A percentile compares a stretch with the other conserved stretches of the same genome.
These are phyloP conservation scores for Dendrocopos noguchii DNA, from an alignment of 2,113 vertebrate genomes.

Conservation along the genomic window DNA sequence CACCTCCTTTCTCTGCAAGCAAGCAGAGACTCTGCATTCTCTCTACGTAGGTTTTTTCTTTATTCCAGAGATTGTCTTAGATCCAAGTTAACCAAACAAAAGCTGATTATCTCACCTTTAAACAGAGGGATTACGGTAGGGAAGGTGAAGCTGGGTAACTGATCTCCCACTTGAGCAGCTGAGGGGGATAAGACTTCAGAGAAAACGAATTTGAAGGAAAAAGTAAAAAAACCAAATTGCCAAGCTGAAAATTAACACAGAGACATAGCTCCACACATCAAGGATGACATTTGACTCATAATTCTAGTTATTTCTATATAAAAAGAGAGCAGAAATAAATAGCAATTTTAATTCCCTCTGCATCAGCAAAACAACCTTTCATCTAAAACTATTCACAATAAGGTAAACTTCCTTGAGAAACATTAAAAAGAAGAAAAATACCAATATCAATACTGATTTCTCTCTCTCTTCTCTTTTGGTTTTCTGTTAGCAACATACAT, in stretches of 20 bases:
- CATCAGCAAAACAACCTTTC: background rate
- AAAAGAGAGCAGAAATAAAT: background rate
- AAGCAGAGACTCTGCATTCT: slow-evolving; percentile 29
- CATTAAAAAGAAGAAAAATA: background rate
- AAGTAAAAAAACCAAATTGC: background rate
- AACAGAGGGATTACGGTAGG: slow-evolving; percentile 64
- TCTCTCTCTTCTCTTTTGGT: background rate
- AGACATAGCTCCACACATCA: background rate
- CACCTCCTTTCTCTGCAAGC: slow-evolving; percentile 47
- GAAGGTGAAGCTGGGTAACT: slow-evolving; percentile 10
- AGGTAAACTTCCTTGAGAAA: background rate
- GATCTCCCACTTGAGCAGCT: background rate
- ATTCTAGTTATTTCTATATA: background rate
- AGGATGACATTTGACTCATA: background rate
- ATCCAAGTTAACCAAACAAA: slow-evolving; percentile 73
- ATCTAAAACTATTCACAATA: background rate
- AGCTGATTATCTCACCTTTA: slow-evolving; percentile 78
- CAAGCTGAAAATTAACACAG: slow-evolving; percentile 10
- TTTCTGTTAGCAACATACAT: background rate
- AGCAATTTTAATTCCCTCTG: background rate
- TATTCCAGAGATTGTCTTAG: slow-evolving; percentile 69
- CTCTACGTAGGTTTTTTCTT: slow-evolving; percentile 62
- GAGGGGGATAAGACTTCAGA: background rate
- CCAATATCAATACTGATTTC: background rate
- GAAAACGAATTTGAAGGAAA: background rate